These are phyloP conservation scores for Styela clava DNA, from an alignment of 23 tunicate genomes.

Conservation along the genomic window DNA sequence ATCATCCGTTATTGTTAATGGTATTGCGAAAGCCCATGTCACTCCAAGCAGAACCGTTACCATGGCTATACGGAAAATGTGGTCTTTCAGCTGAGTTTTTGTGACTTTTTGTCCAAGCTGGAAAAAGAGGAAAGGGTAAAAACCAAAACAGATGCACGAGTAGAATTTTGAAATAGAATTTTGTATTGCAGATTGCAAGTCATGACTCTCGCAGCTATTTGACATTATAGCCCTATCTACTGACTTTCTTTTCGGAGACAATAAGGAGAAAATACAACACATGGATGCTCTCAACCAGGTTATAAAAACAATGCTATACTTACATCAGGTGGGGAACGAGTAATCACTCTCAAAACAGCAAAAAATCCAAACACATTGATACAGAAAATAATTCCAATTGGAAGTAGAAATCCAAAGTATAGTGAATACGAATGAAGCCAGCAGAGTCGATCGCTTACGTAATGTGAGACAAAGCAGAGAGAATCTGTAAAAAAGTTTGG, in stretches of 20 bases:
- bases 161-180: too few species aligned
- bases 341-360: background rate
- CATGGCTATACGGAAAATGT: background rate
- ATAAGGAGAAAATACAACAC: too few species aligned
- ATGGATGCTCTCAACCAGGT: too few species aligned
- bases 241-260: too few species aligned
- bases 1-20: slow-evolving; percentile 39
- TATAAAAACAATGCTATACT: too few species aligned
- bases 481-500: slow-evolving; percentile 1
- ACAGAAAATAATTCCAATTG: slow-evolving; percentile 40
- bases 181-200: too few species aligned
- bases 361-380: slow-evolving; percentile 37
- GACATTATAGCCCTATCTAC: too few species aligned
- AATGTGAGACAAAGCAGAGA: background rate
- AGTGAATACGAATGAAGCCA: slow-evolving; percentile 65
- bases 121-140: background rate
- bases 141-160: too few species aligned
- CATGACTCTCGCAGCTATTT: too few species aligned
- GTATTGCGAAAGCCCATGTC: slow-evolving; percentile 62
- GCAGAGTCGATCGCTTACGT: slow-evolving; percentile 30
- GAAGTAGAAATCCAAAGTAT: slow-evolving; percentile 62
- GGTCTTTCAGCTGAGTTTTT: background rate
- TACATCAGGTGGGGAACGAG: background rate
- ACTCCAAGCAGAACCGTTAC: slow-evolving; percentile 36
- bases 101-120: background rate